Evolutionary conservation across 2,888 invertebrate species (phyloP).

Genomic region (Spatulosminthurus flaviceps): DNA sequence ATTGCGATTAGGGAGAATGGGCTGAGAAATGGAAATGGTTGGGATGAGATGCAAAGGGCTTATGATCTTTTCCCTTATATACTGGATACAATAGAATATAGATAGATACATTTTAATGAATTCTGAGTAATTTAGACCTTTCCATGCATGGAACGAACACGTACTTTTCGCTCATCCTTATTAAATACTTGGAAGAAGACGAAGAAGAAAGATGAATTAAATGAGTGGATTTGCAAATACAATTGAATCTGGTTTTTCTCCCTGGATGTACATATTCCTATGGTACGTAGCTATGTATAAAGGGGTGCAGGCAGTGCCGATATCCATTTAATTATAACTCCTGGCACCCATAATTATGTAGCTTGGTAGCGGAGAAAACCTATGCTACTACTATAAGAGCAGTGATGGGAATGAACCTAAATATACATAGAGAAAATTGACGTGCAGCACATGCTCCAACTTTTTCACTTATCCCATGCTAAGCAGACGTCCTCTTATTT

Average conservation of each 20-base stretch:
- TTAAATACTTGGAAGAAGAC: too few species aligned
- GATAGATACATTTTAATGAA: background rate
- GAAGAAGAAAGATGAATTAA: background rate
- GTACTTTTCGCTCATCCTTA: background rate
- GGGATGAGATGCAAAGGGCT: background rate
- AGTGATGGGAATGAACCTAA: constrained; percentile 5
- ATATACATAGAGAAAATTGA: background rate
- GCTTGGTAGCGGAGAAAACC: background rate
- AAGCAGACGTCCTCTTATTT: too few species aligned
- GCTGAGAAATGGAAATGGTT: background rate
- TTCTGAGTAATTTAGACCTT: background rate
- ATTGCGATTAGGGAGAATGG: background rate
- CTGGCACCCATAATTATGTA: constrained; percentile 14
- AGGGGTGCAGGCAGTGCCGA: too few species aligned
- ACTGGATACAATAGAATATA: too few species aligned
- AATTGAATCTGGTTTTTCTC: background rate
- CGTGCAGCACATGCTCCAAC: constrained; percentile 7
- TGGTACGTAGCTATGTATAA: too few species aligned
- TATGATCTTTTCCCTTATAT: background rate
- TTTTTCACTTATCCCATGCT: background rate
- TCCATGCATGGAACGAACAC: background rate
- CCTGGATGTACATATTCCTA: background rate
- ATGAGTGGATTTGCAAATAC: background rate
- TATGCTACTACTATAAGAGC: too few species aligned
- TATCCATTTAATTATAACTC: background rate